Base-by-base conservation (phyloP, 1,140 invertebrate genomes). In the Cydia fagiglandana region DNA sequence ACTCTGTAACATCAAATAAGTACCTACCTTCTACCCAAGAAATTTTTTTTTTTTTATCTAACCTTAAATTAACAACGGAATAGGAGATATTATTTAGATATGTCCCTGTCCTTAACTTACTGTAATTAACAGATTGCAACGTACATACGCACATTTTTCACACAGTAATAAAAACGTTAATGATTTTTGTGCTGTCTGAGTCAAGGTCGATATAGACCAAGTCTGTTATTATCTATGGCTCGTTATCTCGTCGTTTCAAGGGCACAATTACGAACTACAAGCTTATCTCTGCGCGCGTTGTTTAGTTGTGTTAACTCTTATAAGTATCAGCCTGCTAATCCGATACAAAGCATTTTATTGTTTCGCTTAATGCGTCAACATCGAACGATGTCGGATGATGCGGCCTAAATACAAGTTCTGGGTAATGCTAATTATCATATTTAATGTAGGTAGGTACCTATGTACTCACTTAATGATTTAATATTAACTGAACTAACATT, bases 241-340 rank as follows among this genome's bases (percentile, higher is more conserved):
- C 64, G 75, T 77, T 77, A 77, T 77, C 76, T 70, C 66, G n/a
- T 45, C 73, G 28, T 77, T 70, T 70, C 76, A 77, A 77, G 76
- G 76, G 45, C 76, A 61, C 47, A 70, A 73, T 74, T 74, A 77
- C 74, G 64, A 73, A 74, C 20, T 73, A 64, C 24, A 17, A 17
- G 38, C 38, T 73, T 76, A 76, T 76, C 75, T 76, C 30, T 30
- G 30, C 30, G 1, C 1, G 64, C 61, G 64, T 66, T 66, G 66
- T 38, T 70, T 70, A n/a, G 38, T 45, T 20, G 15, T 70, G 15
- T 41, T 41, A 41, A 41, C 66, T 70, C 38, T 17, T 70, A 41
- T 38, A 30, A 3, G 0, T 34, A 70, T 70, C 66, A 70, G 34
- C 30, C n/a, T n/a, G 66, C 20, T 70, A 70, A 70, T 70, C 66